Base-by-base conservation (phyloP, 2,797 vertebrate genomes). In the Galagoides demidoff region DNA sequence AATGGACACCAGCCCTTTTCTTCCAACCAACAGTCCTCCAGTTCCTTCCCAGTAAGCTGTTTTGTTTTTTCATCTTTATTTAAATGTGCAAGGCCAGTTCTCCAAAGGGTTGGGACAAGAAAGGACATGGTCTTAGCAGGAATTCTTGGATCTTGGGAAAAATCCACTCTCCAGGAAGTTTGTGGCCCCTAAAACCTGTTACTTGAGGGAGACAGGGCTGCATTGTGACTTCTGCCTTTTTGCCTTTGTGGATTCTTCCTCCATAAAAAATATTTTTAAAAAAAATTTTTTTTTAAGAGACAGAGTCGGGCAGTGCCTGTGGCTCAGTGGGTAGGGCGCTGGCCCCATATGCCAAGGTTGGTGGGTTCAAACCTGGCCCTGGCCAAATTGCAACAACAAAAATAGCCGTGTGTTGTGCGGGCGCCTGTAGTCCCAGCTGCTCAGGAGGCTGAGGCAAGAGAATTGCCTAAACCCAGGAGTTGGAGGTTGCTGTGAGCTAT, bases 71-170 rank as follows among this genome's bases (percentile, higher is more conserved):
- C 29, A 39, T 85, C 52, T 79, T 52, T 25, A 78, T 34, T 90
- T 79, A 68, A 94, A 91, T 70, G 78, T 78, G 84, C 94, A 73
- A 85, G 39, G 31, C 81, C 55, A 79, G 20, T 74, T 96, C 70
- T 85, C 57, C 63, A 43, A 77, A 90, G 68, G 49, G 81, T 22
- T 45, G 9, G 29, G 49, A 59, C 70, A 78, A 83, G 68, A 73
- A 66, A 83, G 77, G 49, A 27, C 43, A 20, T 4, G 17, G 68
- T 20, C 61, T 37, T 25, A 78, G 34, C 8, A 34, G 71, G 52
- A 68, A 52, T 73, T 83, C 70, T 84, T 63, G 34, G 34, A 39
- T 82, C 57, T 77, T 63, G 31, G 5, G 49, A 49, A 77, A 85
- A 61, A 43, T 25, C n/a, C 70, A n/a, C 20, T 43, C 55, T 55